Conservation (phyloP, 2,113 vertebrate species). For the Apteryx mantelli region DNA sequence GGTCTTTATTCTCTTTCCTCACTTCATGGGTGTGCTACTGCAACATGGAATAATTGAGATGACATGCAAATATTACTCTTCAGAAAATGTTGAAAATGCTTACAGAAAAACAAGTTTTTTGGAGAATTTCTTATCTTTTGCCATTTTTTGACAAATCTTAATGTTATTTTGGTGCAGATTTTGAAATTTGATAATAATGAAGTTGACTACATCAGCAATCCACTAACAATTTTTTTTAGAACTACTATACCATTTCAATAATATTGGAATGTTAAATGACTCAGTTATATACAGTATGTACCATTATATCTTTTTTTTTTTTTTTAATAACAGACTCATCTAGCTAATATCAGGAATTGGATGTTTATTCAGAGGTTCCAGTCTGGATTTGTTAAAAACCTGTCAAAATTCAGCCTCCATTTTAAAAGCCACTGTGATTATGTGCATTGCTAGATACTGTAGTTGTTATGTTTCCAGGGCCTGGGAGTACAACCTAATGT, state of each 20-base stretch:
- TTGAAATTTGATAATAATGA: not conserved
- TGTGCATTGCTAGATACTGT: not conserved
- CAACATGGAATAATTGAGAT: not conserved
- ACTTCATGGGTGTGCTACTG: not conserved
- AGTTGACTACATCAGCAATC: not conserved
- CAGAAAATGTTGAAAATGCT: not conserved
- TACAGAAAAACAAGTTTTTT: not conserved
- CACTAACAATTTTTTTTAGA: not conserved
- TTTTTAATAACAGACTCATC: not conserved
- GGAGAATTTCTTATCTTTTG: not conserved
- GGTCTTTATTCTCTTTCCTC: not conserved
- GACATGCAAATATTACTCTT: not conserved
- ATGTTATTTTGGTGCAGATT: not conserved
- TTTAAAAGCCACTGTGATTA: not conserved
- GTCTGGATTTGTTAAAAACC: not conserved
- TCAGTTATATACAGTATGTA: not conserved
- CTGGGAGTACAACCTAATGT: not conserved
- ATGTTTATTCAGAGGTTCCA: not conserved
- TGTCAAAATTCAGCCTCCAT: not conserved
- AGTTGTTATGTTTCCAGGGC: not conserved
- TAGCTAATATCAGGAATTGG: not conserved
- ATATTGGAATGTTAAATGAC: not conserved
- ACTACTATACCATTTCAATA: not conserved
- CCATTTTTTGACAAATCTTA: not conserved
- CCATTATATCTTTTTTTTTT: too few species aligned